Evolutionary conservation across 2,113 vertebrate genomes (phyloP).

Genomic region (Phycodurus eques): DNA sequence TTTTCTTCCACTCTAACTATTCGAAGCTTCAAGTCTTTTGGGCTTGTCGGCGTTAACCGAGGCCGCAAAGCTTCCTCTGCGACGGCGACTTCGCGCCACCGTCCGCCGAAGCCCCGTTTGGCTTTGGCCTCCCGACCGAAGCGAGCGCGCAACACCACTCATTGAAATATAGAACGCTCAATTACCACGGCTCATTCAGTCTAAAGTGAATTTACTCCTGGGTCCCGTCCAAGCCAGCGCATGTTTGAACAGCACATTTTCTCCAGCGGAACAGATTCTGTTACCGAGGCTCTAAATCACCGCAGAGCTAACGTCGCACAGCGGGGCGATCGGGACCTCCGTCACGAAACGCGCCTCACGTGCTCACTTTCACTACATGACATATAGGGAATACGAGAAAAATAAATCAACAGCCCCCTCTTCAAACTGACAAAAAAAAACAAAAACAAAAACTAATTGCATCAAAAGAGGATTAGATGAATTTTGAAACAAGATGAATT

Average conservation of each 20-base stretch:
- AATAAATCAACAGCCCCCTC: no score
- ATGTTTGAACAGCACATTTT: conserved; percentile 53
- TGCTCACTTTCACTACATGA: neutral
- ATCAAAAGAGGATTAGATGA: neutral
- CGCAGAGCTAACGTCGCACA: conserved; percentile 30
- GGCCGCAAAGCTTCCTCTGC: conserved; percentile 7
- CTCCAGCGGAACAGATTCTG: conserved; percentile 65
- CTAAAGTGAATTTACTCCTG: conserved; percentile 68
- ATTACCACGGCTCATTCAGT: conserved; percentile 67
- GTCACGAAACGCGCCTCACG: neutral
- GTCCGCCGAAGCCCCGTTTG: conserved; percentile 27
- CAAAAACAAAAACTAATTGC: no score
- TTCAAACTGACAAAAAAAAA: neutral
- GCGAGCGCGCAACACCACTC: conserved; percentile 36
- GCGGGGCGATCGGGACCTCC: conserved; percentile 34
- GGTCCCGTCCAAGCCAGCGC: conserved; percentile 60
- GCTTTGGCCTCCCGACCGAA: conserved; percentile 57
- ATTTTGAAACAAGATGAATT: no score
- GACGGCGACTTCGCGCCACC: conserved; percentile 23
- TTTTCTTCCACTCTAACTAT: neutral
- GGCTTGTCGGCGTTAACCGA: neutral
- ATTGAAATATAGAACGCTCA: conserved; percentile 63
- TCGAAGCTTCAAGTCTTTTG: neutral
- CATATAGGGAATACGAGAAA: neutral
- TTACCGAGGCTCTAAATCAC: conserved; percentile 67